Conservation (phyloP, 2,113 vertebrate species). For the Fregata magnificens region DNA sequence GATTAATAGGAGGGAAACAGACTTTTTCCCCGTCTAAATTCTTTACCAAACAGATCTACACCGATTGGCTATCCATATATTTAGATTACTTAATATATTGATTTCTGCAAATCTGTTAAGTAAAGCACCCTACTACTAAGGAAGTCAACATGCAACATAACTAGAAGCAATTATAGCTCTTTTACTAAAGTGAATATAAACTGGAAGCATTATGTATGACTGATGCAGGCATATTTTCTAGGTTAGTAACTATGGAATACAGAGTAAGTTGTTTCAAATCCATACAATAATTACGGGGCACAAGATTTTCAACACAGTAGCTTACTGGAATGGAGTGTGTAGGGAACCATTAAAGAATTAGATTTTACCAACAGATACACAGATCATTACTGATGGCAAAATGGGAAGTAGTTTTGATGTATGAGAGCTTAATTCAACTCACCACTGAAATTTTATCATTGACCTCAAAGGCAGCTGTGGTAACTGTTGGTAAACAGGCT, state of each 20-base stretch:
- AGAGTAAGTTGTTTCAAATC: slow-evolving; percentile 43
- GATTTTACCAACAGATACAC: slow-evolving; percentile 19
- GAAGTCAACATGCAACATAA: slow-evolving; percentile 37
- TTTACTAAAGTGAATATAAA: slow-evolving; percentile 35
- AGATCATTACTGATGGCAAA: not conserved
- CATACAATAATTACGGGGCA: slow-evolving; percentile 28
- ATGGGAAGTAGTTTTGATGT: not conserved
- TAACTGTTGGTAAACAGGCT: not conserved
- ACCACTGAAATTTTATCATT: not conserved
- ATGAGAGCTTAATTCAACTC: not conserved
- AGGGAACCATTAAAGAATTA: not conserved
- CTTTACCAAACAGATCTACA: not conserved
- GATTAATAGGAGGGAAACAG: not conserved
- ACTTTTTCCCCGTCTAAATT: not conserved
- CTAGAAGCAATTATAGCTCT: slow-evolving; percentile 28
- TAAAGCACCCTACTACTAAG: slow-evolving; percentile 4
- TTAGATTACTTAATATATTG: not conserved
- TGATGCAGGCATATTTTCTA: slow-evolving; percentile 29
- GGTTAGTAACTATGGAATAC: slow-evolving; percentile 47
- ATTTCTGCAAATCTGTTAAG: slow-evolving; percentile 35
- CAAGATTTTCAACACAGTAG: not conserved
- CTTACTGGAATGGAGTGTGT: not conserved
- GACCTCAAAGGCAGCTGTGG: not conserved
- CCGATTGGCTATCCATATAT: not conserved
- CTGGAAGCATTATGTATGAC: slow-evolving; percentile 31